Percentiles rank a stretch among this genome's conserved stretches.
Evolutionary conservation across 2,797 vertebrate genomes (phyloP).

Genomic region (Knipowitschia caucasica): DNA sequence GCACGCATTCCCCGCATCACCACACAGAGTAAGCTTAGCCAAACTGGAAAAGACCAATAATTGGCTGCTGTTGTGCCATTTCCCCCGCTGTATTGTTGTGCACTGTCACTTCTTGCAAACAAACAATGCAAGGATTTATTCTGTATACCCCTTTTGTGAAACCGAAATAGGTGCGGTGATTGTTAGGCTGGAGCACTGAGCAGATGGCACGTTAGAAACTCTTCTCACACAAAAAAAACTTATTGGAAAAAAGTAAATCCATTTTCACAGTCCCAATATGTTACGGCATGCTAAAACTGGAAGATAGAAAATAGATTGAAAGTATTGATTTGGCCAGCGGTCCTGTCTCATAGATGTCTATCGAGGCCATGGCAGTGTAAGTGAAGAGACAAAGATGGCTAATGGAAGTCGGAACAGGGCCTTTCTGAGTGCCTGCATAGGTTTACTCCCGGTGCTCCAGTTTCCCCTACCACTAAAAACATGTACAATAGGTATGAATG

Average conservation of each 20-base stretch:
- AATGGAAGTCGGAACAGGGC: no score
- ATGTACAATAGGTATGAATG: no score
- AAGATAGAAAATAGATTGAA: neutral
- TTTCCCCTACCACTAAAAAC: no score
- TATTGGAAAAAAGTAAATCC: neutral
- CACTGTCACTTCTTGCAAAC: conserved; percentile 2
- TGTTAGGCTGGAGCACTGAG: neutral
- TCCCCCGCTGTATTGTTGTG: neutral
- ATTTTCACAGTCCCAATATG: neutral
- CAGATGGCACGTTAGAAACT: conserved; percentile 3
- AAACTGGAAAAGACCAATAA: neutral
- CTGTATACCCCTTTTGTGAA: conserved; percentile 2
- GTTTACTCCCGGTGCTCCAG: no score
- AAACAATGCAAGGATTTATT: conserved; percentile 4
- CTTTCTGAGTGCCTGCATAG: no score
- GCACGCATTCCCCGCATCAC: no score
- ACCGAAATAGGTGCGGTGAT: conserved; percentile 2
- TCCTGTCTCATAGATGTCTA: neutral
- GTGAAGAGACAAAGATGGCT: no score
- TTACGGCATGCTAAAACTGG: neutral
- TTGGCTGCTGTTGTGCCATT: conserved; percentile 1
- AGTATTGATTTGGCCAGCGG: neutral
- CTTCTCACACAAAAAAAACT: neutral
- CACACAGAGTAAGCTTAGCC: neutral
- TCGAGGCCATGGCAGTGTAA: no score